These are phyloP conservation scores for Anorthoa munda DNA, from an alignment of 2,888 invertebrate species.

Conservation along the genomic window DNA sequence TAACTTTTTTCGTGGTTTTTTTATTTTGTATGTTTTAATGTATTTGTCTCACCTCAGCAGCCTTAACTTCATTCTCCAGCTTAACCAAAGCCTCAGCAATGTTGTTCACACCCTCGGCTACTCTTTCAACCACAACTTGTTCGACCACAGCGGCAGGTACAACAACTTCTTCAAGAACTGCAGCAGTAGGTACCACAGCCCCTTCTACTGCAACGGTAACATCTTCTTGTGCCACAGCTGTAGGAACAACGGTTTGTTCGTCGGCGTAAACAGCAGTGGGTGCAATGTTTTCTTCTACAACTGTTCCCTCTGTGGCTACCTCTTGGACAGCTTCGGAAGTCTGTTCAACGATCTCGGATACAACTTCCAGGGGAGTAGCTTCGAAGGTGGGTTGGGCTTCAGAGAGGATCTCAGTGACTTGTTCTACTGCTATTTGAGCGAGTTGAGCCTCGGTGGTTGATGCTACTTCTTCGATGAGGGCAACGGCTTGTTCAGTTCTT, in stretches of 20 bases:
- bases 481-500: conserved; percentile 52
- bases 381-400: conserved; percentile 47
- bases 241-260: conserved; percentile 37
- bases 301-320: conserved; percentile 42
- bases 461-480: conserved; percentile 57
- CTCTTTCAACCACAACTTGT: conserved; percentile 45
- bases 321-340: conserved; percentile 39
- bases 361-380: conserved; percentile 37
- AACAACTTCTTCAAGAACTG: conserved; percentile 8
- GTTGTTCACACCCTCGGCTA: conserved; percentile 72
- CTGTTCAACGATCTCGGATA: conserved; percentile 43
- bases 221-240: conserved; percentile 30
- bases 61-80: conserved; percentile 79
- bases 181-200: conserved; percentile 39
- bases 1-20: not conserved
- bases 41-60: conserved; percentile 74
- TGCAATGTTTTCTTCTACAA: conserved; percentile 30
- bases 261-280: conserved; percentile 15
- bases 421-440: conserved; percentile 47
- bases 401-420: conserved; percentile 47
- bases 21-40: not conserved
- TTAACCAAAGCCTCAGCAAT: conserved; percentile 79
- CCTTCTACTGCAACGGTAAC: conserved; percentile 24
- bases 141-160: conserved; percentile 47
- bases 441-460: conserved; percentile 47